A percentile compares a stretch with the other conserved stretches of the same genome.
These are phyloP conservation scores for Xyliphius kryptos DNA, from an alignment of 2,113 vertebrate genomes.

Conservation along the genomic window DNA sequence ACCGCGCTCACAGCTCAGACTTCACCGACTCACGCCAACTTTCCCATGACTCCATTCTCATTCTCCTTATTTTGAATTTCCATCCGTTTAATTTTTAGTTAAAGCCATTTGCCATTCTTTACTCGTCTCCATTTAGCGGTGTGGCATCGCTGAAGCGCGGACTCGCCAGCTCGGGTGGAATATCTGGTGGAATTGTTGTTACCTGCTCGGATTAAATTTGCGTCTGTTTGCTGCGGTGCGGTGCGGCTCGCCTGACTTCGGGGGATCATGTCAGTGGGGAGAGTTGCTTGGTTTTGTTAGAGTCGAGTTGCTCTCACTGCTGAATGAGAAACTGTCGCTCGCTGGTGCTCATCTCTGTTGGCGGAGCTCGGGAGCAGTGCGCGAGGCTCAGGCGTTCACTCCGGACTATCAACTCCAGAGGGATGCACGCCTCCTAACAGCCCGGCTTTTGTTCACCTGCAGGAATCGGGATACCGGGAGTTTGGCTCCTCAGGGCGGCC, in stretches of 20 bases:
- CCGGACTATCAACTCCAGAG: constrained; percentile 38
- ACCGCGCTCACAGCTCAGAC: constrained; percentile 33
- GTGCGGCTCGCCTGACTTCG: constrained; percentile 37
- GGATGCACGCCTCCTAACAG: constrained; percentile 40
- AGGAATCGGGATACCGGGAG: constrained; percentile 41
- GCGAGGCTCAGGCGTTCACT: neutral
- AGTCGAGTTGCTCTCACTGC: neutral
- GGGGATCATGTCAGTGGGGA: constrained; percentile 58
- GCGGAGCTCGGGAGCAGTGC: constrained; percentile 28
- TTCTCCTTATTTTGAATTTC: constrained; percentile 49
- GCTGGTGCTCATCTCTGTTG: constrained; percentile 18
- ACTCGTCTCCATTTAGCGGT: constrained; percentile 10
- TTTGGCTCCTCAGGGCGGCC: constrained; percentile 20
- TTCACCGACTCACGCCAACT: constrained; percentile 56
- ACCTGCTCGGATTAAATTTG: constrained; percentile 54
- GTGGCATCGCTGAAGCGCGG: constrained; percentile 1
- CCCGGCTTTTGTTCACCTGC: constrained; percentile 12
- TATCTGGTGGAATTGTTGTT: constrained; percentile 35
- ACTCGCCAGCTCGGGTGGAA: constrained; percentile 37
- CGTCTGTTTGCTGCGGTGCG: constrained; percentile 39
- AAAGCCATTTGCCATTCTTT: constrained; percentile 39
- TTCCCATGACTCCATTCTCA: constrained; percentile 51
- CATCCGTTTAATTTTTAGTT: constrained; percentile 42
- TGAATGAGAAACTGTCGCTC: constrained; percentile 54
- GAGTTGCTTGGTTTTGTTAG: constrained; percentile 35